Evolutionary conservation across 2,797 vertebrate genomes (phyloP), one percentile per base, ranked within the genome.

Genomic region (Silurus aristotelis): DNA sequence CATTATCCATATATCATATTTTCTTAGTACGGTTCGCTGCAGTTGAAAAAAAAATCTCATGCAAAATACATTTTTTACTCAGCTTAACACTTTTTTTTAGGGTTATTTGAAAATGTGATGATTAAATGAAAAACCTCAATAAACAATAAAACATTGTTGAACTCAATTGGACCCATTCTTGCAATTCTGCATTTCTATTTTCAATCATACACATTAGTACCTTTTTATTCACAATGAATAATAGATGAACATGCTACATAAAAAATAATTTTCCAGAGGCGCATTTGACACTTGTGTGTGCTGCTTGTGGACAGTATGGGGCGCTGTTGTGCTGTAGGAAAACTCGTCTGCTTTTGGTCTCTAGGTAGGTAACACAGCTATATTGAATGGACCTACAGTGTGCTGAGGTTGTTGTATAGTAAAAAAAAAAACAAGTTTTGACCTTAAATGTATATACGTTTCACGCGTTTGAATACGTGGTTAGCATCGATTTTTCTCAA

Each of bases 281-380:
- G 7, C 52, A 43, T 5, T 38, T 27, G 55, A 7, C 25, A 17
- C 27, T 14, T 88, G 88, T 71, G 84, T 80, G 31, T 73, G 60
- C 56, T 52, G 81, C 2, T 10, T 43, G 46, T 71, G 70, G 64
- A 71, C 89, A 84, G 85, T 58, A 88, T 84, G 87, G 82, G 87
- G 82, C 46, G 84, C 78, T 87, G 82, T 88, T 86, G 87, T 88
- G 83, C 87, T 87, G 14, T 52, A 52, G 80, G 15, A 87, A 56
- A 15, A 38, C 67, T 71, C 13, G 5, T 22, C 43, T 46, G 5
- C 43, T 8, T 10, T 87, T 6, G 0, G 13, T 76, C 80, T 48
- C 25, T 85, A 12, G 56, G 14, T 25, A 3, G 38, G 15, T 27
- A 27, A 25, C 56, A 60, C 71, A 61, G 68, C 27, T 72, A 60